Evolutionary conservation across 2,113 vertebrate species (phyloP).

Genomic region (Dasyurus viverrinus): DNA sequence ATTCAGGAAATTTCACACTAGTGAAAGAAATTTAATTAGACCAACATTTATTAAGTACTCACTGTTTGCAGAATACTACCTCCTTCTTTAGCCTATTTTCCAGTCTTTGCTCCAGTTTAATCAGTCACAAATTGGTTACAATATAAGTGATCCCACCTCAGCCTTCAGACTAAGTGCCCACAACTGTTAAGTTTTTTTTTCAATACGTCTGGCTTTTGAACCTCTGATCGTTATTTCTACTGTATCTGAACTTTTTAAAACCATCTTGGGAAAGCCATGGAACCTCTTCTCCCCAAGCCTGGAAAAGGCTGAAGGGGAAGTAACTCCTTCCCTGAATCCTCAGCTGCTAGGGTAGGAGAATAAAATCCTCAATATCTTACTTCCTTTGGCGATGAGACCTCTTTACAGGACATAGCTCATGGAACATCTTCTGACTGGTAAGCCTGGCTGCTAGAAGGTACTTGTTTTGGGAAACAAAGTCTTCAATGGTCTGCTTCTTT

Average conservation of each 20-base stretch:
- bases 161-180: not conserved
- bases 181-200: not conserved
- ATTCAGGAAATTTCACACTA: not conserved
- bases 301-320: not conserved
- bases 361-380: constrained; percentile 81
- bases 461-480: constrained; percentile 96
- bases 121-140: not conserved
- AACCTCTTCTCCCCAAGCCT: not conserved
- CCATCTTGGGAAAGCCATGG: not conserved
- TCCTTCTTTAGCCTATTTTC: not conserved
- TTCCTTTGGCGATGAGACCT: constrained; percentile 96
- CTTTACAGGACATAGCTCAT: constrained; percentile 95
- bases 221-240: not conserved
- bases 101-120: not conserved
- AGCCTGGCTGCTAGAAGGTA: constrained; percentile 93
- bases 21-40: not conserved
- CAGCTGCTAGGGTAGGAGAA: not conserved
- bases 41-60: not conserved
- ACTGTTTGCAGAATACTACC: not conserved
- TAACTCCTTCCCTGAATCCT: not conserved
- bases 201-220: not conserved
- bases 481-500: constrained; percentile 95
- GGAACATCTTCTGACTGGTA: constrained; percentile 94
- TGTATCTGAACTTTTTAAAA: not conserved
- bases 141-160: not conserved